Conservation (phyloP, 2,113 vertebrate genomes). For the Albula glossodonta region DNA sequence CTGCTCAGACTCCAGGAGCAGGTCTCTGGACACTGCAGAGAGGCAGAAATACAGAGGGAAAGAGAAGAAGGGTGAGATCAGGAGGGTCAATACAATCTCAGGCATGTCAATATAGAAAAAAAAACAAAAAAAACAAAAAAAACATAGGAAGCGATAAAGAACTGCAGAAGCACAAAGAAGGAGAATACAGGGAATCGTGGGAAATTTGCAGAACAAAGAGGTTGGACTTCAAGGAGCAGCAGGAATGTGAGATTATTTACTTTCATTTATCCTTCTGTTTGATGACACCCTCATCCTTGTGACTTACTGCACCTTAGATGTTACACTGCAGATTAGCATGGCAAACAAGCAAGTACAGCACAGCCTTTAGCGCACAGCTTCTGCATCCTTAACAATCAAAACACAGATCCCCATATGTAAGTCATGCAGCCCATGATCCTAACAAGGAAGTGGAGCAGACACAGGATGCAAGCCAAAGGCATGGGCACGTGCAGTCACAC, state of each 20-base stretch:
- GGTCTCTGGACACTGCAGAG: conserved; percentile 28
- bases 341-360: too few relatives aligned
- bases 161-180: background rate
- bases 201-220: background rate
- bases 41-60: background rate
- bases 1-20: conserved; percentile 28
- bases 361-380: too few relatives aligned
- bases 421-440: too few relatives aligned
- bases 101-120: background rate
- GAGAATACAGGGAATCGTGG: background rate
- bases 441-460: too few relatives aligned
- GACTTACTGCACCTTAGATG: background rate
- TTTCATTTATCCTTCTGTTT: too few relatives aligned
- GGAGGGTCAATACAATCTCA: background rate
- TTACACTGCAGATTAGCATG: background rate
- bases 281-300: background rate
- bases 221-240: background rate
- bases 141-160: background rate
- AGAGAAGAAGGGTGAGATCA: background rate
- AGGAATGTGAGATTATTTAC: background rate
- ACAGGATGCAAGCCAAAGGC: too few relatives aligned
- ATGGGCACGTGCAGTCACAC: background rate
- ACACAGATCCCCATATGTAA: background rate
- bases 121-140: background rate
- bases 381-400: background rate